Evolutionary conservation across 1,140 invertebrate genomes (phyloP), one percentile per base, ranked within the genome.

Genomic region (Pomacea maculata): DNA sequence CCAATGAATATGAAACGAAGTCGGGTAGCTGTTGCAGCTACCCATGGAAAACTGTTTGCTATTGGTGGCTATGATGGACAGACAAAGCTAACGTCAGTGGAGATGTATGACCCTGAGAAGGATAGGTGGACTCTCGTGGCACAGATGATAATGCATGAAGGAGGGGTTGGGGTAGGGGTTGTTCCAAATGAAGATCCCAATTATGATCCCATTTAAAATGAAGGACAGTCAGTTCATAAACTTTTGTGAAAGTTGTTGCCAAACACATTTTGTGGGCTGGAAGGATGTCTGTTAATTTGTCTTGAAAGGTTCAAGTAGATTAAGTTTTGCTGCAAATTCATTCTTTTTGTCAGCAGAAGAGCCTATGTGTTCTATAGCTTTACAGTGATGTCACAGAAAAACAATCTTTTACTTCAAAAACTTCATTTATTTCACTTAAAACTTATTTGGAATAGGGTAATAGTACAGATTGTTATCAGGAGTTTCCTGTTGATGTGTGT

Each of bases 121-220:
- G 83, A 90, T 78, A 84, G 71, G 12, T 91, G 90, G 90, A 84
- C 77, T 76, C 94, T 94, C 84, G 95, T 96, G 11, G 93, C 95
- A 64, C 93, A 94, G 0, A 97, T 97, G 96, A 96, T 95, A 94
- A 95, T 95, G 14, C 96, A 97, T 89, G 96, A 97, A 89, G 96
- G 96, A 9, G 96, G 96, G 1, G 96, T 97, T 0, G 96, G 96
- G 29, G 95, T 96, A 19, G 96, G 96, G 0, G 95, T 97, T 2
- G 94, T 97, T 85, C 95, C 95, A 8, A 85, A 88, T n/a, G 87
- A 87, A 34, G 78, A 82, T 8, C 55, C 78, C 45, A 54, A 25
- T n/a, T 68, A 34, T 52, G 71, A 80, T 52, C 54, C 52, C 19
- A 57, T 34, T 34, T 74, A 54, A 17, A 74, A 45, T 4, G 9